Conservation (phyloP, 2,888 invertebrate genomes). For the Scelioninae gen. 1 region DNA sequence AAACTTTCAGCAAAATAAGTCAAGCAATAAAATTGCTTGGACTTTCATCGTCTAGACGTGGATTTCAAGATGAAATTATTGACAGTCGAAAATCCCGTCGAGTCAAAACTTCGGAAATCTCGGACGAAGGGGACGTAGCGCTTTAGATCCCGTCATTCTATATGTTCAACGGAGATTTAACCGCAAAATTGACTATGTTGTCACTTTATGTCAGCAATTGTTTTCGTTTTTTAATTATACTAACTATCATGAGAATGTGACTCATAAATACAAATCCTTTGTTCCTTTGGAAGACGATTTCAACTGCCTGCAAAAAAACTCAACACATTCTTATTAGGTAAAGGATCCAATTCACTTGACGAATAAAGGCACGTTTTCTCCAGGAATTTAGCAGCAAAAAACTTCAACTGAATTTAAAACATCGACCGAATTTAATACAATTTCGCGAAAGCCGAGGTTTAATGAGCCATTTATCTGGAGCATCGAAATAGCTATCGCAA, state of each 20-base stretch:
- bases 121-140: constrained; percentile 31
- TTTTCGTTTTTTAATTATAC: no score
- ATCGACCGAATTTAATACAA: constrained; percentile 42
- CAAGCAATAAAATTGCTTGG: constrained; percentile 29
- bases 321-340: constrained; percentile 41
- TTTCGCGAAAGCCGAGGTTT: constrained; percentile 30
- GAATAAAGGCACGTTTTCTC: constrained; percentile 72
- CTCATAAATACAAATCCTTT: no score
- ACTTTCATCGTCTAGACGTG: constrained; percentile 62
- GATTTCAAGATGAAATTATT: constrained; percentile 67
- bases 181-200: constrained; percentile 15
- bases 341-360: constrained; percentile 68
- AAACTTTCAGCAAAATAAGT: constrained; percentile 29
- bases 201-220: constrained; percentile 9
- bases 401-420: constrained; percentile 32
- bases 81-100: constrained; percentile 60
- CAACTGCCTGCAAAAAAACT: no score
- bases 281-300: no score
- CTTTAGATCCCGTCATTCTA: constrained; percentile 44
- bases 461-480: constrained; percentile 47
- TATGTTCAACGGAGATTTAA: constrained; percentile 42
- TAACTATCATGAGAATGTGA: no score
- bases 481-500: constrained; percentile 12
- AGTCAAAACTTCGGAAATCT: constrained; percentile 74
- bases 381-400: constrained; percentile 12